A percentile compares a stretch with the other conserved stretches of the same genome.
These are phyloP conservation scores for Oncorhynchus masou DNA, from an alignment of 2,113 vertebrate genomes.

Conservation along the genomic window DNA sequence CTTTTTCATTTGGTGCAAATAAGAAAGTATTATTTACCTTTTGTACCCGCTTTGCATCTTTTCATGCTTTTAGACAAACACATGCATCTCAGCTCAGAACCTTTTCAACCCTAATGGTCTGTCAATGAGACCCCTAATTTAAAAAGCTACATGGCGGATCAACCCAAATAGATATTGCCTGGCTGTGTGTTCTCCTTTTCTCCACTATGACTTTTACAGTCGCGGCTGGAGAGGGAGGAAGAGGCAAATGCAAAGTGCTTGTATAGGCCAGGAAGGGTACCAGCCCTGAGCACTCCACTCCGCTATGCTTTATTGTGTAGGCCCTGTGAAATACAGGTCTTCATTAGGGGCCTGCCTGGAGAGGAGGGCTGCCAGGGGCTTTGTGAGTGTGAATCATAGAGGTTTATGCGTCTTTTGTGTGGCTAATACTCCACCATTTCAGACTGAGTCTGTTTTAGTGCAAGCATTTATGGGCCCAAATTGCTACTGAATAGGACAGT, in stretches of 20 bases:
- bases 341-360: constrained; percentile 64
- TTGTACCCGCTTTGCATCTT: not conserved
- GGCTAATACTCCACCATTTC: constrained; percentile 66
- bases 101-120: constrained; percentile 41
- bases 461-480: constrained; percentile 68
- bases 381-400: constrained; percentile 70
- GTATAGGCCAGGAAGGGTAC: constrained; percentile 25
- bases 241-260: constrained; percentile 57
- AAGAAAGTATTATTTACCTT: not conserved
- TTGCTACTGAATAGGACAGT: constrained; percentile 67
- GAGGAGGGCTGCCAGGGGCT: constrained; percentile 62
- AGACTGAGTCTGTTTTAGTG: constrained; percentile 67
- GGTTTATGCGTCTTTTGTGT: constrained; percentile 72
- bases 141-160: constrained; percentile 38
- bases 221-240: constrained; percentile 38
- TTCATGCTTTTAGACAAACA: not conserved
- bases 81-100: constrained; percentile 10
- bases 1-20: not conserved
- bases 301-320: constrained; percentile 51
- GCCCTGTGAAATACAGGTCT: constrained; percentile 62
- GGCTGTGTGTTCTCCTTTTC: constrained; percentile 30
- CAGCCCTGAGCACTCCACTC: constrained; percentile 24
- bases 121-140: constrained; percentile 48
- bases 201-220: constrained; percentile 50
- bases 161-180: constrained; percentile 42